Conservation (phyloP, 92 coral and sea anemone genomes). For the Ricordea florida region DNA sequence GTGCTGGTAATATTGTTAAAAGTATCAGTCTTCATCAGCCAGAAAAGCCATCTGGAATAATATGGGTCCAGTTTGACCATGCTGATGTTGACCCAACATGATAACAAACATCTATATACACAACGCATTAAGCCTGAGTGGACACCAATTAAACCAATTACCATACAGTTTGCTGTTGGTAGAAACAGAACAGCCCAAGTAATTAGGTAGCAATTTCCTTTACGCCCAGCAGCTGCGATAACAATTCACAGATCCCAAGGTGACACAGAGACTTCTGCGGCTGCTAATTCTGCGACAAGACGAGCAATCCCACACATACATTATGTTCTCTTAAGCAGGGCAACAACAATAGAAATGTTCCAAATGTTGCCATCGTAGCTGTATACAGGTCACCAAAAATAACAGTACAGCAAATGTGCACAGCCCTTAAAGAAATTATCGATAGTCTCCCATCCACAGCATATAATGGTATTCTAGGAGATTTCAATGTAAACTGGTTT, state of each 20-base stretch:
- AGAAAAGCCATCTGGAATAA: constrained; percentile 26
- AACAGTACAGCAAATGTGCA: no score
- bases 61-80: constrained; percentile 35
- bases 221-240: constrained; percentile 22
- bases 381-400: no score
- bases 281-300: neutral
- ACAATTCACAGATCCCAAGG: constrained; percentile 22
- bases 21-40: neutral
- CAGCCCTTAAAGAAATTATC: no score
- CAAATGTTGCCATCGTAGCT: no score
- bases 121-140: neutral
- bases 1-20: constrained; percentile 12
- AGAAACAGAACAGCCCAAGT: constrained; percentile 21
- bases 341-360: constrained; percentile 9
- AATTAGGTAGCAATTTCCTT: constrained; percentile 1
- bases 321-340: constrained; percentile 12
- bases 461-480: no score
- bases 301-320: constrained; percentile 15
- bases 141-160: constrained; percentile 27
- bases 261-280: neutral
- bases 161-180: constrained; percentile 6
- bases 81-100: neutral
- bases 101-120: neutral
- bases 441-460: no score
- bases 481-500: no score